Base-by-base conservation (phyloP, 2,113 vertebrate species). In the Callipepla californica region DNA sequence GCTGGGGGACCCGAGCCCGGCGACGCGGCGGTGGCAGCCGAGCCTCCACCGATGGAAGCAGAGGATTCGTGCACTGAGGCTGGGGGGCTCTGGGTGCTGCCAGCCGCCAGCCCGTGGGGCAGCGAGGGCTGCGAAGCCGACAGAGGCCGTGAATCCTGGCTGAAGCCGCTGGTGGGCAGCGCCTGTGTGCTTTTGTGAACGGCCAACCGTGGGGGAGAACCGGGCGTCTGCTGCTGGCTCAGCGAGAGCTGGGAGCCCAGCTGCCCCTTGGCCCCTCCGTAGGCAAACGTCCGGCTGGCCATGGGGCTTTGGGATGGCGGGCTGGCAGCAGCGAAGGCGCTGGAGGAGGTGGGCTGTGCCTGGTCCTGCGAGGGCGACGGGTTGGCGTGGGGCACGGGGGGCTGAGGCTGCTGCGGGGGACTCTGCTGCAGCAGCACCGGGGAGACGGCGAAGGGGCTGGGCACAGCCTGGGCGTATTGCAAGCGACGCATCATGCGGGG, bases 41-140 rank as follows among this genome's bases (percentile, higher is more conserved):
- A 90, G 88, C 97, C 84, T 13, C 67, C 83, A 0, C 93, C 70
- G 51, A 99, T 98, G 91, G 99, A 99, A 77, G 97, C 94, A 78
- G 98, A 95, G 88, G 98, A 98, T 76, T 98, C 98, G 53, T 97
- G 96, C 11, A 97, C 97, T 0, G 98, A 98, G 65, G 97, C 95
- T 3, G 98, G 94, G 16, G 98, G 98, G 90, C 98, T 98, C 48
- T 98, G 98, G 93, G 96, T 98, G 80, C 91, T 91, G 23, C 97
- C 97, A 36, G 97, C 97, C 0, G 75, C 92, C 45, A 96, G 93
- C 23, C 99, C 98, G 1, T 99, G 98, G 57, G 99, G 99, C 95
- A 99, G 97, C 38, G 99, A 99, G 72, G 98, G 99, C 97, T 99
- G 99, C 6, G 99, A 99, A 83, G 98, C 98, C 1, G 99, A 99